Percentiles rank a stretch among this genome's conserved stretches.
Evolutionary conservation across 2,113 vertebrate genomes (phyloP).

Genomic region (Myiozetetes cayanensis): DNA sequence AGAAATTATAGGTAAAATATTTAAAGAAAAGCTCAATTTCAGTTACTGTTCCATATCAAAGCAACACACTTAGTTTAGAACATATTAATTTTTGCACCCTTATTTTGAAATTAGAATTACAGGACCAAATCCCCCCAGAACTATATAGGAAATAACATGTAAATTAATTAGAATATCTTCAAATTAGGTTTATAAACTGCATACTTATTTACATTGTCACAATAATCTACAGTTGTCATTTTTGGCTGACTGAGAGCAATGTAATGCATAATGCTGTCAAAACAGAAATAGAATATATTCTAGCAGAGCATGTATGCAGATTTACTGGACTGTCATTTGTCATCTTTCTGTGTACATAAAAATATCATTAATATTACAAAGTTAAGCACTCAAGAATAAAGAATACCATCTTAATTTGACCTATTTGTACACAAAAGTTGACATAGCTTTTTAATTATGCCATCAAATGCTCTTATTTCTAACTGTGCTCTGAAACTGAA

Average conservation of each 20-base stretch:
- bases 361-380: background rate
- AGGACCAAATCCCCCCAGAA: background rate
- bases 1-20: background rate
- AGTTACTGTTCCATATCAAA: background rate
- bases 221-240: background rate
- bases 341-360: background rate
- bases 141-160: fast-evolving
- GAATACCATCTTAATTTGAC: background rate
- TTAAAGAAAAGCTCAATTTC: background rate
- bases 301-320: background rate
- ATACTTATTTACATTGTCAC: background rate
- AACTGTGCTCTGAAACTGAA: background rate
- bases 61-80: background rate
- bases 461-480: background rate
- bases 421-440: background rate
- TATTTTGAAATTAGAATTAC: background rate
- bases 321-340: background rate
- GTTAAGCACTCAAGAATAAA: background rate
- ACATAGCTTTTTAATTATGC: background rate
- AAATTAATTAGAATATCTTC: background rate
- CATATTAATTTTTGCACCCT: background rate
- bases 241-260: background rate
- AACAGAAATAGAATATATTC: background rate
- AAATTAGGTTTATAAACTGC: background rate
- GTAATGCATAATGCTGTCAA: background rate